Evolutionary conservation across 2,888 invertebrate genomes (phyloP).

Genomic region (Syrphus vitripennis): DNA sequence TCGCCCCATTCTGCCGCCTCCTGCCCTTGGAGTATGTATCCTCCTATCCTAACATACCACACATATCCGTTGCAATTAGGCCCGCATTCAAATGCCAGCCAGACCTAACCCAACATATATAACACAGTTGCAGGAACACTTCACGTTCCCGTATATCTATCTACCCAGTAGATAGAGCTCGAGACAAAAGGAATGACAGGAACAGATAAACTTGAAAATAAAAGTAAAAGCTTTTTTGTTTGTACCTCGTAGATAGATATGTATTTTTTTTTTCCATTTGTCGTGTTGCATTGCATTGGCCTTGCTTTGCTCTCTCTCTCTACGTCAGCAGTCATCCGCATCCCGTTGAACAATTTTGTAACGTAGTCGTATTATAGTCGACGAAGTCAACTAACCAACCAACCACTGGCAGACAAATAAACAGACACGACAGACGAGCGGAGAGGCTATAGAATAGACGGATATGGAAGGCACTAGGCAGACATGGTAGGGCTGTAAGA

Average conservation of each 20-base stretch:
- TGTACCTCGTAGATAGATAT: neutral
- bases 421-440: slow-evolving; percentile 37
- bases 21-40: neutral
- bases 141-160: neutral
- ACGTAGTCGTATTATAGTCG: neutral
- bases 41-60: neutral
- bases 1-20: neutral
- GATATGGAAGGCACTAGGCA: neutral
- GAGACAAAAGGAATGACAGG: slow-evolving; percentile 39
- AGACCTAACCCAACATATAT: slow-evolving; percentile 40
- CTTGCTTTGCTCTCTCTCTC: neutral
- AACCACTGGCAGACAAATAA: slow-evolving; percentile 59
- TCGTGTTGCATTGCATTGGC: slow-evolving; percentile 13
- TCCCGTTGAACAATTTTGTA: slow-evolving; percentile 50
- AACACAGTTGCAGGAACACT: neutral
- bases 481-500: slow-evolving; percentile 41
- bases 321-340: neutral
- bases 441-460: neutral
- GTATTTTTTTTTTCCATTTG: neutral
- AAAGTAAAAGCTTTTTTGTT: slow-evolving; percentile 66
- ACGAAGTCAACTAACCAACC: slow-evolving; percentile 64
- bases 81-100: slow-evolving; percentile 33
- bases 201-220: slow-evolving; percentile 66
- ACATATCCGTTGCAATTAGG: slow-evolving; percentile 6
- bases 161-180: neutral